phyloP scores from a whole-genome alignment of 1,140 invertebrate genomes.

The Coptotermes formosanus region DNA sequence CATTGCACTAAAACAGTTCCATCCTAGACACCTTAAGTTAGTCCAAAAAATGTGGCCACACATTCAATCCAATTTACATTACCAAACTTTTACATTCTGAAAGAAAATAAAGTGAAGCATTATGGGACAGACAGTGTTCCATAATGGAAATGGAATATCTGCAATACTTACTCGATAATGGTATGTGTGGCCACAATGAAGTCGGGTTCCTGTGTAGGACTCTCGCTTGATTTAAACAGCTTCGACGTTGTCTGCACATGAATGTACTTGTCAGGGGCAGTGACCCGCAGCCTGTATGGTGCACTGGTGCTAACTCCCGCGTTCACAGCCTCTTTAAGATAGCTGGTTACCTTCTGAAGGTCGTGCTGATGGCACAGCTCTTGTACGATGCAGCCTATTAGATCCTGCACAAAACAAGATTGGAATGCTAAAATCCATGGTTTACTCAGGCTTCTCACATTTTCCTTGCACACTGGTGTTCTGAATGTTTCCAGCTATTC shows the following conservation, averaged over 20 bases:
- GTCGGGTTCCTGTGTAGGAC: conserved; percentile 65
- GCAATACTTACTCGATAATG: conserved; percentile 66
- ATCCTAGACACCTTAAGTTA: too few relatives aligned
- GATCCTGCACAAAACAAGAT: conserved; percentile 48
- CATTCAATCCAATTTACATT: too few relatives aligned
- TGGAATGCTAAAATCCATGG: too few relatives aligned
- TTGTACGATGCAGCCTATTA: conserved; percentile 67
- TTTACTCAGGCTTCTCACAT: too few relatives aligned
- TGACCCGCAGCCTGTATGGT: conserved; percentile 74
- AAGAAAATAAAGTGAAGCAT: too few relatives aligned
- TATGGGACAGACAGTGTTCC: too few relatives aligned
- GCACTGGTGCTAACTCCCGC: conserved; percentile 66
- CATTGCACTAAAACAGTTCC: too few relatives aligned
- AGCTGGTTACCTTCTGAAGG: conserved; percentile 65
- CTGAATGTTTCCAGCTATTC: too few relatives aligned
- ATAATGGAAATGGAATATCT: background rate
- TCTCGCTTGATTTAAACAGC: conserved; percentile 70
- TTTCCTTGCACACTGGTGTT: too few relatives aligned
- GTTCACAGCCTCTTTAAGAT: conserved; percentile 73
- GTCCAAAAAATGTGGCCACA: too few relatives aligned
- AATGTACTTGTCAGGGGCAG: conserved; percentile 70
- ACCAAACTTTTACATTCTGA: too few relatives aligned
- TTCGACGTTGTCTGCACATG: conserved; percentile 87
- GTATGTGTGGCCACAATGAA: conserved; percentile 92
- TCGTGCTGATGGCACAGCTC: conserved; percentile 76